Evolutionary conservation across 1,140 invertebrate genomes (phyloP).

Genomic region (Drosophila malerkotliana): DNA sequence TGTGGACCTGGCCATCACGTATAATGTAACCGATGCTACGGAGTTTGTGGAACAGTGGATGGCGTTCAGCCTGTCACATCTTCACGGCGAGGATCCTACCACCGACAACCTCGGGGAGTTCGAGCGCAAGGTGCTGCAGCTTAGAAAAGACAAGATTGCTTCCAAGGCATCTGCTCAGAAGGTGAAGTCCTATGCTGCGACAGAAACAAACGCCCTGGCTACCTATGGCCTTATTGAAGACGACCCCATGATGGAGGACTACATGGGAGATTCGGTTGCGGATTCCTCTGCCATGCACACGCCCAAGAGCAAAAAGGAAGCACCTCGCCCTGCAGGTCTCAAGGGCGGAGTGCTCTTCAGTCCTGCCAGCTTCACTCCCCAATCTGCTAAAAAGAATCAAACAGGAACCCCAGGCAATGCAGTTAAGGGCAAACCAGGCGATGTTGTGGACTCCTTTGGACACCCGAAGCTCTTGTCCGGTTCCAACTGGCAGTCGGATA

Average conservation of each 20-base stretch:
- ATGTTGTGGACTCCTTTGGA: conserved; percentile 64
- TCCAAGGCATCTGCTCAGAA: conserved; percentile 32
- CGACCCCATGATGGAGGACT: conserved; percentile 67
- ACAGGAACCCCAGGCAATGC: background rate
- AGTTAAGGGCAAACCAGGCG: conserved; percentile 44
- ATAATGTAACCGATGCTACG: conserved; percentile 86
- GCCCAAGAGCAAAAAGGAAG: conserved; percentile 46
- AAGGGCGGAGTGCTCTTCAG: conserved; percentile 58
- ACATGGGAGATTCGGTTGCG: conserved; percentile 34
- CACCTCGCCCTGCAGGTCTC: conserved; percentile 11
- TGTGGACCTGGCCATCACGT: conserved; percentile 86
- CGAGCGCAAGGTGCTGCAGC: conserved; percentile 87
- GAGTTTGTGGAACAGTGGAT: conserved; percentile 88
- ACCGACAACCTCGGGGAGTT: conserved; percentile 86
- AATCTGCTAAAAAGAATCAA: conserved; percentile 41
- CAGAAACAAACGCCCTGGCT: conserved; percentile 45
- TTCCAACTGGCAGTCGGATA: conserved; percentile 45
- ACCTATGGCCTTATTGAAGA: conserved; percentile 56
- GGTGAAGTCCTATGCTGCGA: conserved; percentile 16
- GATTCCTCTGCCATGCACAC: conserved; percentile 43
- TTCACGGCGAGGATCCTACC: conserved; percentile 86
- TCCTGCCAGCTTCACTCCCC: conserved; percentile 61
- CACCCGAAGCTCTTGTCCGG: conserved; percentile 58
- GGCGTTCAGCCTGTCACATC: conserved; percentile 87
- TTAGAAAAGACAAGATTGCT: conserved; percentile 79